These are phyloP conservation scores for Fringilla coelebs DNA, from an alignment of 2,797 vertebrate species.

Conservation along the genomic window DNA sequence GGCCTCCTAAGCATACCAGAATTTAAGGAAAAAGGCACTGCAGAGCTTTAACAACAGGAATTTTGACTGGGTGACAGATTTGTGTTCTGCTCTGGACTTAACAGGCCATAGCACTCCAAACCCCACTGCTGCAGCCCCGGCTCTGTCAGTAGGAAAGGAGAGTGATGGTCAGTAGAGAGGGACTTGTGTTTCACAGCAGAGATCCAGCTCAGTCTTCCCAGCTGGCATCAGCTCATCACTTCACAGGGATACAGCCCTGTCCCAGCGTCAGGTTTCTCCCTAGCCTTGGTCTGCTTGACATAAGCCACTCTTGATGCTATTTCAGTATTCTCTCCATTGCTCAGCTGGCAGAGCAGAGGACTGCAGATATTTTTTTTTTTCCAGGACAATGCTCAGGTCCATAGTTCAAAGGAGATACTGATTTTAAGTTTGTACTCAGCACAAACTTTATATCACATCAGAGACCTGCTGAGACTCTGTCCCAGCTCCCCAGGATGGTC, in stretches of 20 bases:
- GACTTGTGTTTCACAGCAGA: not conserved
- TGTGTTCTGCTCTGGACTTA: not conserved
- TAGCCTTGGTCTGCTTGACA: not conserved
- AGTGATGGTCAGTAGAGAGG: not conserved
- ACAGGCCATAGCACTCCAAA: not conserved
- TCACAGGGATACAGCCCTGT: not conserved
- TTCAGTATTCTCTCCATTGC: slow-evolving; percentile 78
- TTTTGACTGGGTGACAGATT: not conserved
- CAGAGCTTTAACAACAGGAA: not conserved
- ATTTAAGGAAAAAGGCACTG: not conserved
- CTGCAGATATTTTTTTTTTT: slow-evolving; percentile 71
- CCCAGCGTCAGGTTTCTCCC: slow-evolving; percentile 25
- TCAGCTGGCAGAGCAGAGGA: slow-evolving; percentile 90
- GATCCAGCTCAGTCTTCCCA: not conserved
- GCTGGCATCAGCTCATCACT: slow-evolving; percentile 25
- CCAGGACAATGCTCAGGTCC: slow-evolving; percentile 80
- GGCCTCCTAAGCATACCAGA: not conserved
- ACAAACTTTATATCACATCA: not conserved
- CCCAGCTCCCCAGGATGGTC: not conserved
- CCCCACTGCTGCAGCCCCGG: fast-evolving
- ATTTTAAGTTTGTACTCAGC: not conserved
- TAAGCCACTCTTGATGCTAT: slow-evolving; percentile 27
- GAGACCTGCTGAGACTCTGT: not conserved
- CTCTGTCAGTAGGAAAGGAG: not conserved
- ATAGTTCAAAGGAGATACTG: slow-evolving; percentile 83